Percentiles rank a stretch among this genome's conserved stretches.
Evolutionary conservation across 2,888 invertebrate species (phyloP).

Genomic region (Corbicula japonica): DNA sequence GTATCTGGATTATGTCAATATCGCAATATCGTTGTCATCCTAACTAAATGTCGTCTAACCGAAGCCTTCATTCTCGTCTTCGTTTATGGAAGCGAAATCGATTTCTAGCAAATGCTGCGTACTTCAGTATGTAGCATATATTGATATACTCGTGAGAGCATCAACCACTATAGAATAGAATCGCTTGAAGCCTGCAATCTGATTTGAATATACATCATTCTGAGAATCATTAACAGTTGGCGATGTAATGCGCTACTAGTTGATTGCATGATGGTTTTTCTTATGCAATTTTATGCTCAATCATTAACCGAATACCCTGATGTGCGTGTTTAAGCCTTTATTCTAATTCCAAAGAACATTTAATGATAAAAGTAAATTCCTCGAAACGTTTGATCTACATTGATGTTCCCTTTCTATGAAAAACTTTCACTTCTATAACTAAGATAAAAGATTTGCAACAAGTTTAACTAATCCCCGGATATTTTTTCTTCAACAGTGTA

Average conservation of each 20-base stretch:
- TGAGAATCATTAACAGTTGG: slow-evolving; percentile 8
- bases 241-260: neutral
- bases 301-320: neutral
- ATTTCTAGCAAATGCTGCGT: slow-evolving; percentile 10
- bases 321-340: neutral
- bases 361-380: too few relatives aligned
- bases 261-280: slow-evolving; percentile 2
- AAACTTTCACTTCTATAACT: too few relatives aligned
- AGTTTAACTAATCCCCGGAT: too few relatives aligned
- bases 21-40: too few relatives aligned
- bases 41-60: slow-evolving; percentile 35
- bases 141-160: slow-evolving; percentile 29
- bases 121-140: slow-evolving; percentile 25
- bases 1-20: slow-evolving; percentile 31
- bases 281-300: neutral
- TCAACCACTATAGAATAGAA: too few relatives aligned
- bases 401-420: too few relatives aligned
- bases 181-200: too few relatives aligned
- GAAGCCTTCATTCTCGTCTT: slow-evolving; percentile 7
- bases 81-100: slow-evolving; percentile 12
- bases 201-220: slow-evolving; percentile 2
- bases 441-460: too few relatives aligned
- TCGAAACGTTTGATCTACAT: too few relatives aligned
- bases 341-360: too few relatives aligned
- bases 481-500: too few relatives aligned